Percentiles rank a stretch among this genome's conserved stretches.
Evolutionary conservation across 2,888 invertebrate genomes (phyloP).

Genomic region (Masnerella sp.): DNA sequence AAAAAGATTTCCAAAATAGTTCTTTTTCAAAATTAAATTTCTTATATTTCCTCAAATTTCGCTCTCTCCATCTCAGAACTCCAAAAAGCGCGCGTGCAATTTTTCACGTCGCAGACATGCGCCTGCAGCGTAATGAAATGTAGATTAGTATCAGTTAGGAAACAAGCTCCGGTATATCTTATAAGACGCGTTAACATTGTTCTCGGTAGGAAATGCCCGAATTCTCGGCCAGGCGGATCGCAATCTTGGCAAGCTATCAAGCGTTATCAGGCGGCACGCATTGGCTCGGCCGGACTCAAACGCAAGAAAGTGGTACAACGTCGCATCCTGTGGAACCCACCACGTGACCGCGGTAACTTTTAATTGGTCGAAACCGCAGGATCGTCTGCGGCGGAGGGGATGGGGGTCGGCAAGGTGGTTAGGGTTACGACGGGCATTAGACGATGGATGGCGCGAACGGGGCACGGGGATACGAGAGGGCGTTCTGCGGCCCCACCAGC

Average conservation of each 20-base stretch:
- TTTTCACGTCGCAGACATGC: no score
- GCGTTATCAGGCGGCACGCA: conserved; percentile 18
- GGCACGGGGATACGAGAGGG: conserved; percentile 68
- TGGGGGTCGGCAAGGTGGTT: conserved; percentile 63
- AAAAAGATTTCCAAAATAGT: no score
- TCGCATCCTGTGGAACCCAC: conserved; percentile 57
- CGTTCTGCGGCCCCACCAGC: conserved; percentile 72
- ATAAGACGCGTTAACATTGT: no score
- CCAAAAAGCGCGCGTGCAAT: no score
- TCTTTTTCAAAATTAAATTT: no score
- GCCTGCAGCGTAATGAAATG: no score
- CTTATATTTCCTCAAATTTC: no score
- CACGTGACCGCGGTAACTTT: conserved; percentile 75
- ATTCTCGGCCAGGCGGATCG: no score
- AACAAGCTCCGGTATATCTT: no score
- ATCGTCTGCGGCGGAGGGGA: conserved; percentile 47
- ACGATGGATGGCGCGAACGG: conserved; percentile 66
- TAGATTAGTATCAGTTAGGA: no score
- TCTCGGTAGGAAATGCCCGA: no score
- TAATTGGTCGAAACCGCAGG: conserved; percentile 73
- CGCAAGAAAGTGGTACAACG: conserved; percentile 46
- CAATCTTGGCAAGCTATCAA: not conserved
- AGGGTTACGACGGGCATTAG: conserved; percentile 71
- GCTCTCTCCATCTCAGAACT: no score
- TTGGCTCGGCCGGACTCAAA: conserved; percentile 17